These are phyloP conservation scores for Saimiri boliviensis DNA, from an alignment of 2,113 vertebrate genomes.

Conservation along the genomic window DNA sequence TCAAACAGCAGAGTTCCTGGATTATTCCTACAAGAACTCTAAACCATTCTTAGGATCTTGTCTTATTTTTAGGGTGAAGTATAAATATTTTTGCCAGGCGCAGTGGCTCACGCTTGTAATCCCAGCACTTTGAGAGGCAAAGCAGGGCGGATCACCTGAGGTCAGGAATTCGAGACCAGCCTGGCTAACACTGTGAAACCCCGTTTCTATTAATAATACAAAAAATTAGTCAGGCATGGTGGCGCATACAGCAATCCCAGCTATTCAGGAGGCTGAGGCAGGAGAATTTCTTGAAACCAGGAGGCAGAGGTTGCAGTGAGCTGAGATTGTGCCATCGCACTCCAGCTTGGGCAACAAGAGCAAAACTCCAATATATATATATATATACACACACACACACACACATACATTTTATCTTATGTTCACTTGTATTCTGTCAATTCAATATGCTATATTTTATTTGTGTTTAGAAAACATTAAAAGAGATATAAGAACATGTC, in stretches of 20 bases:
- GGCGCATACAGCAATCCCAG: background rate
- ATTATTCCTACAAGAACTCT: background rate
- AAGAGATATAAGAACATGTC: background rate
- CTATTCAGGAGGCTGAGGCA: background rate
- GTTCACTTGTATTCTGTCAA: background rate
- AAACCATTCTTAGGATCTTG: background rate
- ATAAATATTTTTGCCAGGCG: background rate
- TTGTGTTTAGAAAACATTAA: conserved; percentile 31
- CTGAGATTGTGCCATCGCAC: background rate
- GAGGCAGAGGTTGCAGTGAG: background rate
- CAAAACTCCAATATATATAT: too few relatives aligned
- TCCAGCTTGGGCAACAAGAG: too few relatives aligned
- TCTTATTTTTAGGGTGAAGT: background rate
- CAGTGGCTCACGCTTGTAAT: background rate
- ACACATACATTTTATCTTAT: background rate
- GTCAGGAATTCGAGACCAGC: background rate
- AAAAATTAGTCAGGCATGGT: background rate
- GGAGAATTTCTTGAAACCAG: too few relatives aligned
- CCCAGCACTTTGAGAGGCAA: background rate
- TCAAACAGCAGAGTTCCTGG: background rate
- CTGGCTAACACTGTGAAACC: background rate
- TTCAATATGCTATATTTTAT: background rate
- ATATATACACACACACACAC: too few relatives aligned
- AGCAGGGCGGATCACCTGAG: background rate
- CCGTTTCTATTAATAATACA: background rate